phyloP scores from a whole-genome alignment of 2,888 invertebrate species.

The Sesamia inferens region DNA sequence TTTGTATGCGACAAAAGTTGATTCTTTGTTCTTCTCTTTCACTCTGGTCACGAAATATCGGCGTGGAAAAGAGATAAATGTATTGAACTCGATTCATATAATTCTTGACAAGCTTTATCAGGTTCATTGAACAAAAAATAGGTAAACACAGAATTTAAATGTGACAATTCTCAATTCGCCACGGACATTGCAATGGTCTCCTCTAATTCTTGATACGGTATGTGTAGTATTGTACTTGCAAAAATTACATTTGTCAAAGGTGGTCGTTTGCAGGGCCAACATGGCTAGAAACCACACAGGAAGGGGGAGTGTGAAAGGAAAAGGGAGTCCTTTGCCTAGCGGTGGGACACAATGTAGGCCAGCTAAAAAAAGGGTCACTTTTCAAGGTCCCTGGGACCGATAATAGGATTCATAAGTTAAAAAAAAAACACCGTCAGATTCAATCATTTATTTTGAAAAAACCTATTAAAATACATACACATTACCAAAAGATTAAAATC shows the following conservation, averaged over 20 bases:
- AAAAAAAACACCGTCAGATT: slow-evolving; percentile 24
- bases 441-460: slow-evolving; percentile 32
- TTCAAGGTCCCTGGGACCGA: neutral
- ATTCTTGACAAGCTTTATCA: slow-evolving; percentile 15
- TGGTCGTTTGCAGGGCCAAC: too few relatives aligned
- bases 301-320: too few relatives aligned
- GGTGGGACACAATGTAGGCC: too few relatives aligned
- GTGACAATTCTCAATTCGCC: slow-evolving; percentile 1
- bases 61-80: slow-evolving; percentile 27
- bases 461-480: slow-evolving; percentile 2
- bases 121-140: slow-evolving; percentile 4
- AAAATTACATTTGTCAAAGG: too few relatives aligned
- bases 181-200: neutral
- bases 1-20: neutral
- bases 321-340: too few relatives aligned
- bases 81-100: neutral
- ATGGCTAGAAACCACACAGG: too few relatives aligned
- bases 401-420: neutral
- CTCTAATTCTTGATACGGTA: neutral
- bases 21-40: slow-evolving; percentile 42
- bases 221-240: too few relatives aligned
- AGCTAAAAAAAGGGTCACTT: neutral
- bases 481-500: neutral
- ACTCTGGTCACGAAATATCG: slow-evolving; percentile 1
- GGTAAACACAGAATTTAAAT: slow-evolving; percentile 13